Percentiles rank a stretch among this genome's conserved stretches.
Evolutionary conservation across 2,888 invertebrate genomes (phyloP).

Genomic region (Andrena dorsata): DNA sequence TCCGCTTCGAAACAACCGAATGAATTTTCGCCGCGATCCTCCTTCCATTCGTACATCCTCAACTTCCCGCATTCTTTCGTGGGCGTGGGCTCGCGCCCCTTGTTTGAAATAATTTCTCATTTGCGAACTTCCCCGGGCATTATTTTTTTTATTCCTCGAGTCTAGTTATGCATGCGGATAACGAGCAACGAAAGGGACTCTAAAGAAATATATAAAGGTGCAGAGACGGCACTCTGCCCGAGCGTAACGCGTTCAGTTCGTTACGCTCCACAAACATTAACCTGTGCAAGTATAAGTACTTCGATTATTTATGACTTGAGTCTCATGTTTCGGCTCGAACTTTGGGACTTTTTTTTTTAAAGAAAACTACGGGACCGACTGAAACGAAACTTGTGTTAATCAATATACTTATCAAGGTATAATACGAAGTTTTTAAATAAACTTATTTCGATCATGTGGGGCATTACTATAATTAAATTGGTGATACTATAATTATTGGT

Average conservation of each 20-base stretch:
- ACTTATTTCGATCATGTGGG: no score
- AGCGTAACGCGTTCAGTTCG: not conserved
- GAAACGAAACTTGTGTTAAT: no score
- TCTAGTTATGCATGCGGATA: not conserved
- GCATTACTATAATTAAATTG: no score
- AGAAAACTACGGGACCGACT: no score
- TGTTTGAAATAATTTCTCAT: conserved; percentile 49
- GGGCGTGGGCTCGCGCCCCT: not conserved
- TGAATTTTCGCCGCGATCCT: not conserved
- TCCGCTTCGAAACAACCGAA: not conserved
- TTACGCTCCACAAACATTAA: not conserved
- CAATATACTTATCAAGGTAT: no score
- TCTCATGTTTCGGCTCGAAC: no score
- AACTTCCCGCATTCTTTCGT: conserved; percentile 17
- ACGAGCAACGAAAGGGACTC: conserved; percentile 22
- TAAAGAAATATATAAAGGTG: conserved; percentile 18
- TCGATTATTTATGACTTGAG: no score
- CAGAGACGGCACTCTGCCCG: no score
- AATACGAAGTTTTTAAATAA: no score
- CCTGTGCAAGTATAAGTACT: not conserved
- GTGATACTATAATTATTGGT: no score
- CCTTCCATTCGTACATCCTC: not conserved
- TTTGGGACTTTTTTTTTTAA: no score
- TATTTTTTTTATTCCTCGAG: conserved; percentile 12
- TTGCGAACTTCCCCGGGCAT: conserved; percentile 38